These are phyloP conservation scores for Drosophila obscura DNA, from an alignment of 1,140 invertebrate species.

Conservation along the genomic window DNA sequence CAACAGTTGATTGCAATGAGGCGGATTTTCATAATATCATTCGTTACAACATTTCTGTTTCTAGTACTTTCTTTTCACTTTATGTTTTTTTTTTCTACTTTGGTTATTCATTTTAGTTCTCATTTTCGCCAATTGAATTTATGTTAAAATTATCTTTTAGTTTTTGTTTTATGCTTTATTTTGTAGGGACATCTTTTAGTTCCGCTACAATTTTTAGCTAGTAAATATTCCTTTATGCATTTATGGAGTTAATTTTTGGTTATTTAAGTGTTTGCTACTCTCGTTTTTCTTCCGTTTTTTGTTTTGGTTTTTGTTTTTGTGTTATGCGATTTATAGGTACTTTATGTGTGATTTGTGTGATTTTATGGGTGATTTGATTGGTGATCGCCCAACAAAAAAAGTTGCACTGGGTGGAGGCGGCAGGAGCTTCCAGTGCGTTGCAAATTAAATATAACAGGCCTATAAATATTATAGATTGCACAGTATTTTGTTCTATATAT, in stretches of 20 bases:
- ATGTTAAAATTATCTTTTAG: neutral
- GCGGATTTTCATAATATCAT: constrained; percentile 80
- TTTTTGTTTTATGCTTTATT: constrained; percentile 11
- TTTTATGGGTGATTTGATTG: constrained; percentile 38
- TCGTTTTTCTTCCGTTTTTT: neutral
- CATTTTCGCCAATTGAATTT: neutral
- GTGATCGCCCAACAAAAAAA: constrained; percentile 37
- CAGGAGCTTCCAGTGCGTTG: constrained; percentile 46
- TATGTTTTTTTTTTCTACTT: constrained; percentile 12
- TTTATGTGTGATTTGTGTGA: constrained; percentile 51
- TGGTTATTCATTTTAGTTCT: constrained; percentile 2
- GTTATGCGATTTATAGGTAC: constrained; percentile 55
- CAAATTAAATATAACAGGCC: constrained; percentile 55
- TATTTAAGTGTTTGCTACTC: neutral
- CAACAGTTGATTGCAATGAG: constrained; percentile 81
- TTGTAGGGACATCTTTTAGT: constrained; percentile 12
- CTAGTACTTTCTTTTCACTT: constrained; percentile 14
- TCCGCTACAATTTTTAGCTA: constrained; percentile 35
- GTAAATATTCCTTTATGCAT: constrained; percentile 11
- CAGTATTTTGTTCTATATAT: constrained; percentile 21
- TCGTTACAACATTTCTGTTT: constrained; percentile 74
- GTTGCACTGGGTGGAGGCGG: neutral
- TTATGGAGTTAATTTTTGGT: neutral
- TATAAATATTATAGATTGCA: constrained; percentile 65
- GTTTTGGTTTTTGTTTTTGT: constrained; percentile 13